Evolutionary conservation across 2,888 invertebrate species (phyloP).

Genomic region (Adineta ricciae): DNA sequence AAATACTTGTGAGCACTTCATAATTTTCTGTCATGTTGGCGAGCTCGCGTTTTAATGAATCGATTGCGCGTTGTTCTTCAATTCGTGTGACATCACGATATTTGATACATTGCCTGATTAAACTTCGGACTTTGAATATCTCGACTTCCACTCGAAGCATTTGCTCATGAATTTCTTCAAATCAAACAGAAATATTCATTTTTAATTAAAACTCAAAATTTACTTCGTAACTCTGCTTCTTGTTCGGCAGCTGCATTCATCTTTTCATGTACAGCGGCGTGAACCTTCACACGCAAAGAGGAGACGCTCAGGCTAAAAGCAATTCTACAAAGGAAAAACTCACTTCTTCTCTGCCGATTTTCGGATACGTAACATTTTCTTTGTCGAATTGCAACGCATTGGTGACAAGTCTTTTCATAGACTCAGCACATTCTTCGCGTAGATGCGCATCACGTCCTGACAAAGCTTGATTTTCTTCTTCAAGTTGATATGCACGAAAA

Average conservation of each 20-base stretch:
- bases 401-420: neutral
- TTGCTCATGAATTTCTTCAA: neutral
- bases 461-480: neutral
- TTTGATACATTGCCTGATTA: neutral
- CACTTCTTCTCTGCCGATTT: neutral
- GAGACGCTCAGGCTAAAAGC: no score
- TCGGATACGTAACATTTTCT: conserved; percentile 3
- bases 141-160: conserved; percentile 13
- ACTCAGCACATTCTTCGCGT: neutral
- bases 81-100: neutral
- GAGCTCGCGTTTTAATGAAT: neutral
- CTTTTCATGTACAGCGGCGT: neutral
- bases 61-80: conserved; percentile 1
- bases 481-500: neutral
- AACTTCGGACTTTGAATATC: conserved; percentile 10
- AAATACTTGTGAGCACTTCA: neutral
- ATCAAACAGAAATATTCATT: neutral
- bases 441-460: neutral
- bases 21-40: conserved; percentile 9
- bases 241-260: neutral
- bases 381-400: neutral
- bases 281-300: neutral
- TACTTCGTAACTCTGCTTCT: neutral
- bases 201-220: neutral
- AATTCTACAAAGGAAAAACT: neutral